Conservation (phyloP, 2,797 vertebrate genomes). For the Anniella stebbinsi region DNA sequence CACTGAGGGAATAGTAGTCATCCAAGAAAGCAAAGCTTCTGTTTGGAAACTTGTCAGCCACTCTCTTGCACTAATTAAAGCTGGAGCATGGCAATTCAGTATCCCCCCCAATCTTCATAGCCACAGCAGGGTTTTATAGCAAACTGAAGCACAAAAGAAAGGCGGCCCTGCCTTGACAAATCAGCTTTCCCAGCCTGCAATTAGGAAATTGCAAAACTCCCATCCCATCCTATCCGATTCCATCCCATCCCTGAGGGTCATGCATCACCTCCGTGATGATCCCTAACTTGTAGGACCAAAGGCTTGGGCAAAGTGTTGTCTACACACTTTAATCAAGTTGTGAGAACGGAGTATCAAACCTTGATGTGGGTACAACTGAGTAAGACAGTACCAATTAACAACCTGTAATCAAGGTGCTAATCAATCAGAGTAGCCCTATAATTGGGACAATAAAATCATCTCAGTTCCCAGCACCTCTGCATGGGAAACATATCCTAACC, state of each 20-base stretch:
- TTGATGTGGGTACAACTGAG: neutral
- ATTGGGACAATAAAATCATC: neutral
- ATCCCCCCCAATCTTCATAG: neutral
- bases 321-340: neutral
- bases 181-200: constrained; percentile 22
- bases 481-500: fast-evolving
- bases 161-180: neutral
- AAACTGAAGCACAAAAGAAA: neutral
- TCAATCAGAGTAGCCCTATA: neutral
- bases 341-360: neutral
- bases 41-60: neutral
- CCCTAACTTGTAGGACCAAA: constrained; percentile 9
- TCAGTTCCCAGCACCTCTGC: neutral
- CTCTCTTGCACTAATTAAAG: neutral
- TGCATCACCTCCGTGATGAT: constrained; percentile 19
- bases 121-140: neutral
- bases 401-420: neutral
- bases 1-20: too few relatives aligned
- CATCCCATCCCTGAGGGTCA: constrained; percentile 4
- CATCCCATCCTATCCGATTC: neutral
- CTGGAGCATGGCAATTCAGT: neutral
- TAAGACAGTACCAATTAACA: fast-evolving
- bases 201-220: constrained; percentile 19
- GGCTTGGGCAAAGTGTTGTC: neutral
- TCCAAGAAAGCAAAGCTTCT: neutral